These are phyloP conservation scores for Oplegnathus fasciatus DNA, from an alignment of 2,113 vertebrate species.

Conservation along the genomic window DNA sequence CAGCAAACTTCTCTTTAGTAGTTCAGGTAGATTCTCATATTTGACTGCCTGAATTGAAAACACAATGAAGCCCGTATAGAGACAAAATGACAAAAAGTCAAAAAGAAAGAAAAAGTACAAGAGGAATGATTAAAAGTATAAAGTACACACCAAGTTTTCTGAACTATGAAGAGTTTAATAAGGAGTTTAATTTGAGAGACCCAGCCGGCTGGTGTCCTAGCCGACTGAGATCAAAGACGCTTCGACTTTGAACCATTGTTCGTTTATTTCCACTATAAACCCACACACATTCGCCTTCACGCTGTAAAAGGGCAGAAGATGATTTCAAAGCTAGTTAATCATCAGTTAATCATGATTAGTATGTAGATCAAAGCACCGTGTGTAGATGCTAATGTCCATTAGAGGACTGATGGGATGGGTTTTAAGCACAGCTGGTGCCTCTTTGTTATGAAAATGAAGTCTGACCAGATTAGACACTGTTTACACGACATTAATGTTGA, in stretches of 20 bases:
- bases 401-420: not conserved
- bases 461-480: slow-evolving; percentile 11
- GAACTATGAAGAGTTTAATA: not conserved
- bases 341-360: slow-evolving; percentile 31
- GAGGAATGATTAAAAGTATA: not conserved
- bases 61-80: not conserved
- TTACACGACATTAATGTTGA: slow-evolving; percentile 20
- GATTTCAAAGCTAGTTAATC: slow-evolving; percentile 22
- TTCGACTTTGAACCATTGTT: slow-evolving; percentile 25
- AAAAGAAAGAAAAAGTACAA: not conserved
- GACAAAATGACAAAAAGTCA: not conserved
- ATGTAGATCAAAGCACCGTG: slow-evolving; percentile 16
- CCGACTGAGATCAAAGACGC: slow-evolving; percentile 25
- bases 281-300: slow-evolving; percentile 3
- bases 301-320: not conserved
- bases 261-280: slow-evolving; percentile 7
- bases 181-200: slow-evolving; percentile 4
- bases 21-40: not conserved
- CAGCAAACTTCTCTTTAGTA: not conserved
- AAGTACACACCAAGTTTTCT: slow-evolving; percentile 3
- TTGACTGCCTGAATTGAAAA: not conserved
- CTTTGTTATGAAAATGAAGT: not conserved
- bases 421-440: slow-evolving; percentile 21
- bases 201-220: slow-evolving; percentile 11
- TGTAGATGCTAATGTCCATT: slow-evolving; percentile 30